These are phyloP conservation scores for Amphilophus citrinellus DNA, from an alignment of 2,113 vertebrate genomes.

Conservation along the genomic window DNA sequence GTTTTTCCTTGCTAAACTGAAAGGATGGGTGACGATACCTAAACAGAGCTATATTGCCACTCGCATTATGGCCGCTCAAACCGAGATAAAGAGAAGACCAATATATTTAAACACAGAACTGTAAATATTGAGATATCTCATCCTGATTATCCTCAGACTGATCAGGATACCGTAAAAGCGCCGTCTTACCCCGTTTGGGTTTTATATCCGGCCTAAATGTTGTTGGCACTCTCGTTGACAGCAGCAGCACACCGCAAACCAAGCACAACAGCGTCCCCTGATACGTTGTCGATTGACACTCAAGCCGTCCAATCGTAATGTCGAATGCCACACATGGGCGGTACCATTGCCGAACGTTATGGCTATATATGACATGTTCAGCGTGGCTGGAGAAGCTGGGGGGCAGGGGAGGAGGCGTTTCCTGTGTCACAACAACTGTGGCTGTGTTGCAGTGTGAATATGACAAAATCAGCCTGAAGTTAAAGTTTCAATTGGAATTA, in stretches of 20 bases:
- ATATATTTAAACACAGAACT: not conserved
- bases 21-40: constrained; percentile 8
- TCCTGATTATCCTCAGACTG: not conserved
- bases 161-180: not conserved
- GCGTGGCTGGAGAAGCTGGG: not conserved
- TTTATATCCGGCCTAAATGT: constrained; percentile 32
- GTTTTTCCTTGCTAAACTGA: not conserved
- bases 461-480: not conserved
- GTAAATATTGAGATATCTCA: not conserved
- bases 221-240: not conserved
- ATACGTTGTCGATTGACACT: constrained; percentile 30
- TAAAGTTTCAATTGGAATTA: not conserved
- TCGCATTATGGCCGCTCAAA: not conserved
- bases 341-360: not conserved
- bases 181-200: constrained; percentile 57
- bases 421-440: not conserved
- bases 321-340: not conserved
- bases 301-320: constrained; percentile 50
- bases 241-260: constrained; percentile 2
- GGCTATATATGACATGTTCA: constrained; percentile 45
- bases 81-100: not conserved
- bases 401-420: rapidly evolving
- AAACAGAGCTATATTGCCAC: not conserved
- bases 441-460: not conserved
- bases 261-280: constrained; percentile 2